These are phyloP conservation scores for Zaprionus ornatus DNA, from an alignment of 1,140 invertebrate species.

Conservation along the genomic window DNA sequence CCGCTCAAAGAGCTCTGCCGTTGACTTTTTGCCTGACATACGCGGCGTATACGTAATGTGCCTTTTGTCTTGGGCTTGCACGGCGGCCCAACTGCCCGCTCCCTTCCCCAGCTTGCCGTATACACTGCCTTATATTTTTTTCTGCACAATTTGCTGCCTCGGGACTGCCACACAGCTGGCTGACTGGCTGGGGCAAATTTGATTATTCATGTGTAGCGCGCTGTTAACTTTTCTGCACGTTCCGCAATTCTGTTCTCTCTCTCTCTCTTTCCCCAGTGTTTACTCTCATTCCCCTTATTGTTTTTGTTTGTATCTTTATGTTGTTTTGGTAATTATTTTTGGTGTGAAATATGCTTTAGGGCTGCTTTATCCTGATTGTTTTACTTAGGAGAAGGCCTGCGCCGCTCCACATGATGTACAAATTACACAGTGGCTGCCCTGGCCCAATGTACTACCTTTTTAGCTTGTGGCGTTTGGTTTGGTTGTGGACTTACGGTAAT, in stretches of 20 bases:
- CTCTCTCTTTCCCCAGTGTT: not conserved
- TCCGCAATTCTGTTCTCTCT: not conserved
- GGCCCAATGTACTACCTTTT: not conserved
- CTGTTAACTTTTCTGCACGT: not conserved
- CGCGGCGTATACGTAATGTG: constrained; percentile 44
- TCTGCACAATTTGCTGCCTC: constrained; percentile 33
- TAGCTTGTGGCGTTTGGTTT: not conserved
- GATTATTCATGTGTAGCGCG: constrained; percentile 50
- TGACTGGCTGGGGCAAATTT: constrained; percentile 35
- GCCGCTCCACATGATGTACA: constrained; percentile 21
- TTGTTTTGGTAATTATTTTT: constrained; percentile 57
- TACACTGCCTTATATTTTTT: not conserved
- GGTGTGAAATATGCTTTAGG: constrained; percentile 58
- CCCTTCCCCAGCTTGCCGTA: not conserved
- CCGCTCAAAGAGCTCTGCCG: not conserved
- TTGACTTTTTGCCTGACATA: constrained; percentile 20
- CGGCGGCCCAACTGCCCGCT: not conserved
- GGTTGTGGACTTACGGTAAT: constrained; percentile 34
- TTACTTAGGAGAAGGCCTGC: constrained; percentile 4
- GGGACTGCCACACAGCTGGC: not conserved
- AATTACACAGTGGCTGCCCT: not conserved
- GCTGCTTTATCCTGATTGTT: constrained; percentile 46
- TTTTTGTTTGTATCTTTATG: constrained; percentile 31
- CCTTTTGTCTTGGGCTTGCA: constrained; percentile 28
- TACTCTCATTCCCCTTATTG: not conserved